phyloP scores from a whole-genome alignment of 2,888 invertebrate species.

The Cheilosia impressa region DNA sequence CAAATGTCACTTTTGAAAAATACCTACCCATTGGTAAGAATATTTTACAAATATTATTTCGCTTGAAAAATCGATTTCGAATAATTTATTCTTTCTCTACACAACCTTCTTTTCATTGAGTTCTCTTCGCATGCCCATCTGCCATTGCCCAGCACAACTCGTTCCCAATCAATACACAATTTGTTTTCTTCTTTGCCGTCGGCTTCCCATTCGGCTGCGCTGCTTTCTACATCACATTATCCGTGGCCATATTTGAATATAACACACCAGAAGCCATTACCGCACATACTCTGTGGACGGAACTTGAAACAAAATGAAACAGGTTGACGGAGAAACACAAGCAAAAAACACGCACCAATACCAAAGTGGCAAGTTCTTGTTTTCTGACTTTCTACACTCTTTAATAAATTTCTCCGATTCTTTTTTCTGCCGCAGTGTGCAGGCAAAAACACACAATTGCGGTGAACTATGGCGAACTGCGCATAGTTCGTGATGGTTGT shows the following conservation, averaged over 20 bases:
- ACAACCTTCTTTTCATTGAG: conserved; percentile 13
- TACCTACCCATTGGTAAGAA: too few relatives aligned
- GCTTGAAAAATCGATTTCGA: conserved; percentile 26
- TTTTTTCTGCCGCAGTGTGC: conserved; percentile 50
- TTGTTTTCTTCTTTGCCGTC: conserved; percentile 54
- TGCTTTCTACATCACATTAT: conserved; percentile 35
- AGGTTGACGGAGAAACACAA: conserved; percentile 48
- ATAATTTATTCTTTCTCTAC: background rate
- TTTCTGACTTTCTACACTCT: conserved; percentile 33
- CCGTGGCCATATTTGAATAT: conserved; percentile 72
- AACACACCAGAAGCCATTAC: conserved; percentile 62
- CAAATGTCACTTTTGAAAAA: too few relatives aligned
- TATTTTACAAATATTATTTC: background rate
- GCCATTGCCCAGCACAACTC: conserved; percentile 21
- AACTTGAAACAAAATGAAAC: conserved; percentile 58
- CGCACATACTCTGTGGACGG: conserved; percentile 45
- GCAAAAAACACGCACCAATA: conserved; percentile 5
- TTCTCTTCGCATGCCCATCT: conserved; percentile 13
- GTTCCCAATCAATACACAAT: conserved; percentile 55
- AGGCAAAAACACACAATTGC: conserved; percentile 70
- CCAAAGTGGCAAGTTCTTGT: conserved; percentile 4
- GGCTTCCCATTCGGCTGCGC: conserved; percentile 30
- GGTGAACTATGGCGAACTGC: conserved; percentile 67
- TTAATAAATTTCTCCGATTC: conserved; percentile 41
- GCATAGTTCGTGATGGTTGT: conserved; percentile 69